Percentiles rank a stretch among this genome's conserved stretches.
Conservation (phyloP, 1,140 invertebrate species). For the Brachionus plicatilis region DNA sequence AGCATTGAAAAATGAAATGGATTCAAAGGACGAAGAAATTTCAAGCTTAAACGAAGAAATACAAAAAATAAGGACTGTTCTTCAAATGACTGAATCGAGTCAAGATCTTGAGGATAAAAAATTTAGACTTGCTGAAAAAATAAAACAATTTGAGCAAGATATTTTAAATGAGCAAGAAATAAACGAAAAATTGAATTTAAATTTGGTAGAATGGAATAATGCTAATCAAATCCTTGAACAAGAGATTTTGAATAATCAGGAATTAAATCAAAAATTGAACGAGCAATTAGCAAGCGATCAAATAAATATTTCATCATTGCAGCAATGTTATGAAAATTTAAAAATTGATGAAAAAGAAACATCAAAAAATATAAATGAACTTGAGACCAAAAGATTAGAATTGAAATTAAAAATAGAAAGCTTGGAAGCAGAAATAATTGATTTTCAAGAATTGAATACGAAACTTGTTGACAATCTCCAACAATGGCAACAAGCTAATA, state of each 20-base stretch:
- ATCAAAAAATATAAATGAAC: not conserved
- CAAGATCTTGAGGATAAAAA: not conserved
- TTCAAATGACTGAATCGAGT: not conserved
- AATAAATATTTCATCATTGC: too few relatives aligned
- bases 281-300: too few relatives aligned
- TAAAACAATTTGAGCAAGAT: not conserved
- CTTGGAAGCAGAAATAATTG: not conserved
- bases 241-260: too few relatives aligned
- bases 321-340: too few relatives aligned
- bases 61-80: not conserved
- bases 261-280: too few relatives aligned
- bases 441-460: not conserved
- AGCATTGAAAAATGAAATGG: not conserved
- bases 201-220: too few relatives aligned
- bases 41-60: not conserved
- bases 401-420: not conserved
- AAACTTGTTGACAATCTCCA: not conserved
- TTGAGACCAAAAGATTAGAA: not conserved
- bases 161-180: not conserved
- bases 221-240: too few relatives aligned
- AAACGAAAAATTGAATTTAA: too few relatives aligned
- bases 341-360: not conserved
- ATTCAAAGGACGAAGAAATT: not conserved
- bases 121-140: not conserved
- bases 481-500: conserved; percentile 7